Conservation (phyloP, 2,888 invertebrate species). For the Entomobrya proxima region DNA sequence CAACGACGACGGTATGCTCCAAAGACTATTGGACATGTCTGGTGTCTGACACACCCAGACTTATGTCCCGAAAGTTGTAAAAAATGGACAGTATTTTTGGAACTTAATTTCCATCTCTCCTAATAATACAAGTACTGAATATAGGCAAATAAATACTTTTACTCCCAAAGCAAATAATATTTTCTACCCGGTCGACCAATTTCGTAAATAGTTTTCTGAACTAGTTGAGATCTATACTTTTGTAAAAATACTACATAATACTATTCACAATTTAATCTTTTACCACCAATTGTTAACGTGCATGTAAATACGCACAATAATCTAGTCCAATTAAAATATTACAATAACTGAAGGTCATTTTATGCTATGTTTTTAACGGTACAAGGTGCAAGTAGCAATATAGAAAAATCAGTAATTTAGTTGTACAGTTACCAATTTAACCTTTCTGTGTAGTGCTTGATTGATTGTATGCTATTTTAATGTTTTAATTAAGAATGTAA, state of each 20-base stretch:
- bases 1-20: conserved; percentile 66
- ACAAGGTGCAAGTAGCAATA: too few relatives aligned
- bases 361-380: too few relatives aligned
- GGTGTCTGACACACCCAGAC: conserved; percentile 6
- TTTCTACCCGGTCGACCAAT: neutral
- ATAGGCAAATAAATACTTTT: neutral
- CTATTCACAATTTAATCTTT: neutral
- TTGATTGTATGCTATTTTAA: too few relatives aligned
- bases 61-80: neutral
- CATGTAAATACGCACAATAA: too few relatives aligned
- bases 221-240: neutral
- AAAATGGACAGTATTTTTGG: neutral
- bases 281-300: too few relatives aligned
- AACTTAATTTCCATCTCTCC: neutral
- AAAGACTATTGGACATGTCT: conserved; percentile 68
- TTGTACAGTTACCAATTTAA: too few relatives aligned
- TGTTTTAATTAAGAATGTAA: neutral
- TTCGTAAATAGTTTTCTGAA: neutral
- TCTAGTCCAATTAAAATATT: too few relatives aligned
- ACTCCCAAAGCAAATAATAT: neutral
- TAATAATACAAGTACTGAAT: neutral
- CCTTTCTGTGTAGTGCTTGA: too few relatives aligned
- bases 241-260: neutral
- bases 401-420: too few relatives aligned
- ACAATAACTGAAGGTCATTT: too few relatives aligned